Conservation (phyloP, 2,888 invertebrate species). For the Heterodera filipjevi region DNA sequence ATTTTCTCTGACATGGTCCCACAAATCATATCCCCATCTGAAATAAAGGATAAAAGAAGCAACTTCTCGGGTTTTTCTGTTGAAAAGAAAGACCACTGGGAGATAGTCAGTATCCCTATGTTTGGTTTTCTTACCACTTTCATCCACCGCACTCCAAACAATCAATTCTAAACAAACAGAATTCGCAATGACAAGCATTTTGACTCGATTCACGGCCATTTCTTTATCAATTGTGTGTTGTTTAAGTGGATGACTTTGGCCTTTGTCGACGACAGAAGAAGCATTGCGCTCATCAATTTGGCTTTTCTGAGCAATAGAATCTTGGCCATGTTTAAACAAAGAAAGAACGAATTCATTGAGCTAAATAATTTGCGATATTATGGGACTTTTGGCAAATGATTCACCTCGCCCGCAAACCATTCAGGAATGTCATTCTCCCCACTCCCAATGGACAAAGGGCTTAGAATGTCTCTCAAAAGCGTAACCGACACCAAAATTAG, state of each 20-base stretch:
- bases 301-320: constrained; percentile 32
- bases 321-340: constrained; percentile 87
- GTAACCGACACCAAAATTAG: constrained; percentile 90
- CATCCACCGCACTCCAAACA: constrained; percentile 85
- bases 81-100: too few species aligned
- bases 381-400: neutral
- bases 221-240: constrained; percentile 32
- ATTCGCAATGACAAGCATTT: constrained; percentile 51
- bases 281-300: constrained; percentile 29
- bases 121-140: constrained; percentile 79
- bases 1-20: constrained; percentile 46
- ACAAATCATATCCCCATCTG: constrained; percentile 48
- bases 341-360: constrained; percentile 87
- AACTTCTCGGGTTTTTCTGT: neutral
- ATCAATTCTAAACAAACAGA: constrained; percentile 91
- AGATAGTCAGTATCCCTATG: too few species aligned
- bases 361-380: constrained; percentile 67
- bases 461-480: constrained; percentile 79
- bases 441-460: constrained; percentile 46
- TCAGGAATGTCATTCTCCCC: constrained; percentile 44
- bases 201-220: constrained; percentile 42
- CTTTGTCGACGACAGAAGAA: neutral
- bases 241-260: neutral
- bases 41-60: constrained; percentile 11
- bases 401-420: constrained; percentile 53